Conservation (phyloP, 2,888 invertebrate species). For the Cosmia pyralina region DNA sequence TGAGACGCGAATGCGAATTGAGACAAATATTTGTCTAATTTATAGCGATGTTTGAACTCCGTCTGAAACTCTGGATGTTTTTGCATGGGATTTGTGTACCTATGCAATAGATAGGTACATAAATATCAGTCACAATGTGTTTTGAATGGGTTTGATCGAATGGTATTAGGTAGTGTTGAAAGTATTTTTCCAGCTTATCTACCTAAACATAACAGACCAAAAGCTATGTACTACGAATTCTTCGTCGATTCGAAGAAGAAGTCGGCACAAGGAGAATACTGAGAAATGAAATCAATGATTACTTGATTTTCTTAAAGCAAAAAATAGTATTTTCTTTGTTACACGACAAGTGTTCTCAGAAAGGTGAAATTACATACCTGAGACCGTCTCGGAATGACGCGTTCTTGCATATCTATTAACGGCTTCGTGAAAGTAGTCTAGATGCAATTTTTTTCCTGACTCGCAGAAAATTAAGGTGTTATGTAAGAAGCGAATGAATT, state of each 20-base stretch:
- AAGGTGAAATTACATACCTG: slow-evolving; percentile 46
- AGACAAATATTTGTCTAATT: slow-evolving; percentile 28
- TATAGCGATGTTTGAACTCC: neutral
- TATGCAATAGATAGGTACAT: neutral
- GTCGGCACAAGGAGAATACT: neutral
- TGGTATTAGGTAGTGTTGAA: neutral
- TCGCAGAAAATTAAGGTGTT: neutral
- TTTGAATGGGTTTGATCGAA: neutral
- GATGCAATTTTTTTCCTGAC: slow-evolving; percentile 1
- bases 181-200: neutral
- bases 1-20: neutral
- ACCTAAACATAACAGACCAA: neutral
- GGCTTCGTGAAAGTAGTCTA: slow-evolving; percentile 39
- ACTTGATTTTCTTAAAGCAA: neutral
- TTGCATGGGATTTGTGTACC: neutral
- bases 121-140: neutral
- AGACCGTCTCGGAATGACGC: slow-evolving; percentile 24
- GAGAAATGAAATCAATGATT: slow-evolving; percentile 1
- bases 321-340: slow-evolving; percentile 10
- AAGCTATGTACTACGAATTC: neutral
- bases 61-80: neutral
- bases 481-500: neutral
- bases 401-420: slow-evolving; percentile 27
- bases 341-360: slow-evolving; percentile 13
- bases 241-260: neutral